Percentiles rank a stretch among this genome's conserved stretches.
These are phyloP conservation scores for Cetoscarus ocellatus DNA, from an alignment of 2,797 vertebrate species.

Conservation along the genomic window DNA sequence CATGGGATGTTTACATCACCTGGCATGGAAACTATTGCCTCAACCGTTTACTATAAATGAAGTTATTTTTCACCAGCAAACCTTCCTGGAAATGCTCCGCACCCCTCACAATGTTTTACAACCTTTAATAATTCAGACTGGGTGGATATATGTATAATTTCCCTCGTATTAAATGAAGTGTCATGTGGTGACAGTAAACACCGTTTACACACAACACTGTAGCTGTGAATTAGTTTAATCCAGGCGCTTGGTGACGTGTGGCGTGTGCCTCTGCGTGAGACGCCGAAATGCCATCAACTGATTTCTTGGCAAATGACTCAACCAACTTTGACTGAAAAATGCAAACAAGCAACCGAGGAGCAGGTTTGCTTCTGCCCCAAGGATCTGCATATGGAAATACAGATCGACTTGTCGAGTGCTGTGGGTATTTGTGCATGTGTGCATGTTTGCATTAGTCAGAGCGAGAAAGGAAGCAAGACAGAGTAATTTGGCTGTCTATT, in stretches of 20 bases:
- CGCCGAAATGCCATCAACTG: conserved; percentile 49
- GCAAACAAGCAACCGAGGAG: conserved; percentile 69
- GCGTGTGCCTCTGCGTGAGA: conserved; percentile 49
- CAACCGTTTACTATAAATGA: conserved; percentile 61
- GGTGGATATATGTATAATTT: neutral
- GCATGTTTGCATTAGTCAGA: conserved; percentile 46
- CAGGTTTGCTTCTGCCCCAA: conserved; percentile 51
- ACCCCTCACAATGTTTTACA: conserved; percentile 28
- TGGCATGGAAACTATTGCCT: conserved; percentile 73
- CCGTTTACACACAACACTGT: conserved; percentile 13
- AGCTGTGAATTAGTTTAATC: conserved; percentile 42
- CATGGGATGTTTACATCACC: conserved; percentile 72
- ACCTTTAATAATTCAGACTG: conserved; percentile 41
- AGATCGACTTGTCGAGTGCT: conserved; percentile 30
- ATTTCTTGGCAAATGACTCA: conserved; percentile 69
- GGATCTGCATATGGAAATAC: conserved; percentile 69
- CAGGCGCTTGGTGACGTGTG: neutral
- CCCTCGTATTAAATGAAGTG: conserved; percentile 21
- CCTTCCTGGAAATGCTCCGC: conserved; percentile 47
- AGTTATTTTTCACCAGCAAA: conserved; percentile 31
- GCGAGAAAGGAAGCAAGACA: conserved; percentile 21
- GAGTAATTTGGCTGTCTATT: conserved; percentile 49
- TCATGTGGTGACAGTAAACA: conserved; percentile 45
- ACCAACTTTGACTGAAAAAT: conserved; percentile 66
- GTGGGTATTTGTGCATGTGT: conserved; percentile 23